phyloP scores from a whole-genome alignment of 2,113 vertebrate genomes.

The Microcebus murinus region DNA sequence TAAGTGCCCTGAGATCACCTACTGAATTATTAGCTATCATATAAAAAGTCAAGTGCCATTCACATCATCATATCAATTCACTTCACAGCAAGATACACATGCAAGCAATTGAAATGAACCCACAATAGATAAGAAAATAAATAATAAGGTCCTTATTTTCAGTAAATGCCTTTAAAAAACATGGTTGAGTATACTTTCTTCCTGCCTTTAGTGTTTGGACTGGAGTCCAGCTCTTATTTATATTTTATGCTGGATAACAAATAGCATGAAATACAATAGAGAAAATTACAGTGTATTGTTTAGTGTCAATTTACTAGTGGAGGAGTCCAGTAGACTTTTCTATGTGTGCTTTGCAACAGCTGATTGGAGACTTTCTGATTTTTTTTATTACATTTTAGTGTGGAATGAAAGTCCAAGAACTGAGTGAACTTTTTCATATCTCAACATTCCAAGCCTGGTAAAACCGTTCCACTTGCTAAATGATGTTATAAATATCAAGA shows the following conservation, averaged over 20 bases:
- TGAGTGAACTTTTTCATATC: conserved; percentile 81
- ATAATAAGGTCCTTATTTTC: conserved; percentile 54
- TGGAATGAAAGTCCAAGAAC: conserved; percentile 76
- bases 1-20: not conserved
- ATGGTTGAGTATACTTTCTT: conserved; percentile 65
- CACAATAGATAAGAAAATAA: not conserved
- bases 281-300: not conserved
- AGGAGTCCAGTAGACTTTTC: conserved; percentile 60
- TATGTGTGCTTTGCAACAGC: conserved; percentile 57
- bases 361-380: conserved; percentile 73
- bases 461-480: conserved; percentile 78
- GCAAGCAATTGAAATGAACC: not conserved
- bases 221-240: conserved; percentile 66
- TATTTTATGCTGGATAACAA: conserved; percentile 65
- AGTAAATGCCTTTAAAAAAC: conserved; percentile 67
- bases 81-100: not conserved
- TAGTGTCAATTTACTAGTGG: not conserved
- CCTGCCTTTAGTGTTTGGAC: conserved; percentile 67
- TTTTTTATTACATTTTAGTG: conserved; percentile 30
- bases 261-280: conserved; percentile 65
- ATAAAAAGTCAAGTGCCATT: conserved; percentile 14
- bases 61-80: not conserved
- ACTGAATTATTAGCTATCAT: not conserved
- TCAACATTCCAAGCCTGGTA: conserved; percentile 80
- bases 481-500: conserved; percentile 84